Base-by-base conservation (phyloP, 1,140 invertebrate genomes). In the Ctenoplectra terminalis region DNA sequence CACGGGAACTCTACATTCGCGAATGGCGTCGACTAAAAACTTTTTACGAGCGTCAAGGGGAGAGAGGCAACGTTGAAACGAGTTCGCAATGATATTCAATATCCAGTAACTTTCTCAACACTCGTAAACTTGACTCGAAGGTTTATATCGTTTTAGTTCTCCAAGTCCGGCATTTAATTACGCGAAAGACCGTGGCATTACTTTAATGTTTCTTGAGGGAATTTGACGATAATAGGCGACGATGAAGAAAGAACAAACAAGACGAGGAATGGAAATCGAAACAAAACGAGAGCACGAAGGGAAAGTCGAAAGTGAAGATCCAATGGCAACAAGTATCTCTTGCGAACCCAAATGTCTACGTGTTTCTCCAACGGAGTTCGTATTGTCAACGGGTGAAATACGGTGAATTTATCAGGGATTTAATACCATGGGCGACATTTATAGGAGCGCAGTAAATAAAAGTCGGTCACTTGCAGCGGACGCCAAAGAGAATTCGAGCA, bases 361-460 rank as follows among this genome's bases (percentile, higher is more conserved):
- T 13, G 52, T n/a, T 48, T 58, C 54, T 56, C 15, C 37, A 11
- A 1, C 37, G 1, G 34, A 72, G 52, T 50, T 69, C 31, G 46
- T 43, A 84, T 87, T 79, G 64, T 81, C 82, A 75, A 87, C 52
- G 66, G 34, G 34, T 56, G 74, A 79, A 84, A 79, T 73, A 61
- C 82, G 69, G 13, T 63, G 64, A 84, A 87, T 87, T 87, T 87
- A 87, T 87, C 80, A 78, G 23, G 56, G 63, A 56, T 87, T 87
- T 87, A 84, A 87, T 87, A 72, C 73, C 78, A 73, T 15, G 23
- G 48, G 61, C 82, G 82, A 87, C 76, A 78, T 84, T 87, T 84
- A 87, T 87, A 79, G 82, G 64, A 46, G 58, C 15, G 78, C 76
- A 67, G 87, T 87, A 87, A 87, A 87, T 87, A 87, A 87, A 73